Evolutionary conservation across 2,113 vertebrate species (phyloP), one percentile per base, ranked within the genome.

Genomic region (Trogon surrucura): DNA sequence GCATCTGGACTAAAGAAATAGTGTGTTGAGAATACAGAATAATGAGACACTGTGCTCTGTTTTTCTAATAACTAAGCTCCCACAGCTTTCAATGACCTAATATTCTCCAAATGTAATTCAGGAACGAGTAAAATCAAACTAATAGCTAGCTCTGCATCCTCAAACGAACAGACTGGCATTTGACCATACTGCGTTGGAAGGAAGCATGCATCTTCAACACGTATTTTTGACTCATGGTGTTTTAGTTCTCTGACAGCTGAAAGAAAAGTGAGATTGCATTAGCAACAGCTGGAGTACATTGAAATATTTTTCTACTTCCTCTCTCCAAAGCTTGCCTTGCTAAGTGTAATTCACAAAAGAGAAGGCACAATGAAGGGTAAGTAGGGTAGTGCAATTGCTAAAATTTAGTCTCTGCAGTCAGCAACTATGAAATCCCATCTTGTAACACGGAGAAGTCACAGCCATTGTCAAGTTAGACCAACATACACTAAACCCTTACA

Each of bases 341-440:
- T 80, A 80, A 83, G 53, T 58, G 21, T 69, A 85, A 82, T 61
- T 88, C 16, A 8, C 65, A 85, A 15, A 36, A 88, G 45, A 70
- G 58, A 91, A 93, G 57, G 34, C 66, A 47, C 32, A 38, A n/a
- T 56, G 34, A 94, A 93, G 26, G 90, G 50, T 85, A 95, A 96
- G 75, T 71, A 95, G 11, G 13, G 70, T 85, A 94, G 94, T 66
- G 50, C 51, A 71, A 6, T 10, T 88, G 60, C 75, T 96, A 80
- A 95, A 94, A 93, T 91, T 83, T 70, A 87, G 38, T 90, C 64
- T 71, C 26, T 92, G 34, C 36, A 58, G 87, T 80, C 56, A 62
- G 83, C 41, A 94, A 70, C 75, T 89, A 64, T 94, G 77, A 92
- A 95, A 94, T n/a, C 25, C 77, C 47, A 57, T 91, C 58, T 87